phyloP scores from a whole-genome alignment of 2,797 vertebrate species.

The Tadarida brasiliensis region DNA sequence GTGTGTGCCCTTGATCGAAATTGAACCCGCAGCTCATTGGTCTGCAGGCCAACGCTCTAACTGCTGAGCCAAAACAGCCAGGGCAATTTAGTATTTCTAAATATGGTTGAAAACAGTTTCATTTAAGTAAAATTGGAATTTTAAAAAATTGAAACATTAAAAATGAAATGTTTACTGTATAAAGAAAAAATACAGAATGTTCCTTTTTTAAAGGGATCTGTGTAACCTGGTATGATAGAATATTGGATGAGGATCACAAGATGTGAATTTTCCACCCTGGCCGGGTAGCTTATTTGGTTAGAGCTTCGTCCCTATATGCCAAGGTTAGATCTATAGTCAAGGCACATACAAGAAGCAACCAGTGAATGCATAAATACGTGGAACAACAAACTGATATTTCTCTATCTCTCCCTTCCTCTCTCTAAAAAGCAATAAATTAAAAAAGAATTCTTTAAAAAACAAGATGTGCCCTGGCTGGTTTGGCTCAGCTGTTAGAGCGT shows the following conservation, averaged over 20 bases:
- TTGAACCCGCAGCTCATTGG: no score
- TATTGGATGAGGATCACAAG: not conserved
- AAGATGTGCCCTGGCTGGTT: not conserved
- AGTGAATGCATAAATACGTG: not conserved
- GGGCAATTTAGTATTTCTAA: not conserved
- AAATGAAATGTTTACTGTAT: not conserved
- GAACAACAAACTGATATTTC: not conserved
- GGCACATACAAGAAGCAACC: not conserved
- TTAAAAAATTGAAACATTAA: not conserved
- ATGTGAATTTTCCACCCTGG: not conserved
- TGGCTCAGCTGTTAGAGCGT: no score
- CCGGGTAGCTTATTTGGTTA: not conserved
- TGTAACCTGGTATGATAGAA: not conserved
- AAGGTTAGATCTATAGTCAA: not conserved
- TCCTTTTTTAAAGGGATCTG: not conserved
- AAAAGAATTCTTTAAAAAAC: not conserved
- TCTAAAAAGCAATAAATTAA: not conserved
- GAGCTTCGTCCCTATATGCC: not conserved
- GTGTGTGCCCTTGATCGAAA: no score
- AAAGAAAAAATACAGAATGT: not conserved
- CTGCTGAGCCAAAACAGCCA: no score
- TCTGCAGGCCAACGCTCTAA: no score
- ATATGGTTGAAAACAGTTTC: not conserved
- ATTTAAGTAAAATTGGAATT: conserved; percentile 12
- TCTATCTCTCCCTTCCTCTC: not conserved